phyloP scores from a whole-genome alignment of 2,113 vertebrate species.

The Puma concolor region DNA sequence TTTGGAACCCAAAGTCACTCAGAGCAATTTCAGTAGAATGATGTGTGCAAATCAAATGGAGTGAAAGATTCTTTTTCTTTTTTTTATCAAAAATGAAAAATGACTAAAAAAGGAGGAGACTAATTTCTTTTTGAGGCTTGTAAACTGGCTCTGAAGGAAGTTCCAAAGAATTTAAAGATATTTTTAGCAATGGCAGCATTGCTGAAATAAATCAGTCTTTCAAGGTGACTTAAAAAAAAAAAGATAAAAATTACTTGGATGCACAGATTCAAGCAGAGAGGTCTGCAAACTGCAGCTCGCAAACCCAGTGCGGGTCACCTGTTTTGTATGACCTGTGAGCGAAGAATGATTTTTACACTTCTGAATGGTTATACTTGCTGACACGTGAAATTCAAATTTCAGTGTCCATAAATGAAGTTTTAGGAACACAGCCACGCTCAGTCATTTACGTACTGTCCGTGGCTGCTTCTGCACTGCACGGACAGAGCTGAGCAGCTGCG shows the following conservation, averaged over 20 bases:
- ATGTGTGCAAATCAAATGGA: not conserved
- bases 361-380: not conserved
- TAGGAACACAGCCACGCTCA: not conserved
- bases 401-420: not conserved
- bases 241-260: not conserved
- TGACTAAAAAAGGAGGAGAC: slow-evolving; percentile 20
- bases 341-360: not conserved
- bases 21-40: slow-evolving; percentile 22
- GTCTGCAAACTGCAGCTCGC: not conserved
- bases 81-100: not conserved
- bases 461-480: too few relatives aligned
- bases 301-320: not conserved
- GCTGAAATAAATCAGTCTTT: not conserved
- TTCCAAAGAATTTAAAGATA: slow-evolving; percentile 7
- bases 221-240: not conserved
- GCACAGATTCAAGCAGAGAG: not conserved
- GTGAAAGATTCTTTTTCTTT: not conserved
- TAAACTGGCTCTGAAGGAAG: slow-evolving; percentile 39
- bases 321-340: not conserved
- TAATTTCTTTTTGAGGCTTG: not conserved
- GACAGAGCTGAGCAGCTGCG: not conserved
- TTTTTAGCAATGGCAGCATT: slow-evolving; percentile 22
- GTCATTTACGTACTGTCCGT: rapidly evolving
- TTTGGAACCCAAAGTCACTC: slow-evolving; percentile 50
- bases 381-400: not conserved